Evolutionary conservation across 1,140 invertebrate species (phyloP).

Genomic region (Bombus haemorrhoidalis): DNA sequence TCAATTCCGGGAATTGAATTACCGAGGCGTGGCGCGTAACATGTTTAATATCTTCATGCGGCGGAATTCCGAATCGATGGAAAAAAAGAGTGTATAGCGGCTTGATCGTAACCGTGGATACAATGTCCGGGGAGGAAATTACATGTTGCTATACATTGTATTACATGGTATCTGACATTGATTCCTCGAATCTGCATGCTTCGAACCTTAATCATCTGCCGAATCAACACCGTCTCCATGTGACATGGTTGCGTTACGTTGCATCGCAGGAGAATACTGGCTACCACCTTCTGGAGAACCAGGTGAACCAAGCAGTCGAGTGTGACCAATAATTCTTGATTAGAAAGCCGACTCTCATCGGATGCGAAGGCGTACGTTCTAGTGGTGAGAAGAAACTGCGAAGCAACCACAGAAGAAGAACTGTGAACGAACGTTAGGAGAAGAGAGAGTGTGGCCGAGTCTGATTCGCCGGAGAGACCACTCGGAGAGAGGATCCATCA

Average conservation of each 20-base stretch:
- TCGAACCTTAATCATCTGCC: not conserved
- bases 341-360: constrained; percentile 68
- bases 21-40: constrained; percentile 28
- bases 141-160: constrained; percentile 25
- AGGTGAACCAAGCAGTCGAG: constrained; percentile 43
- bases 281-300: not conserved
- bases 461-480: constrained; percentile 71
- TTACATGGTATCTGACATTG: not conserved
- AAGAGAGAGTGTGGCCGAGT: constrained; percentile 66
- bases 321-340: constrained; percentile 76
- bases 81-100: not conserved
- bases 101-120: not conserved
- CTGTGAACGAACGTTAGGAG: constrained; percentile 38
- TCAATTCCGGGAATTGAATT: constrained; percentile 44
- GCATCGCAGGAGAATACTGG: not conserved
- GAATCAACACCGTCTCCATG: not conserved
- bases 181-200: constrained; percentile 32
- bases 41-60: constrained; percentile 40
- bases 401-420: constrained; percentile 27
- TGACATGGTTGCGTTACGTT: not conserved
- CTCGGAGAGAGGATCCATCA: constrained; percentile 76
- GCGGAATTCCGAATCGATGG: not conserved
- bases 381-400: constrained; percentile 31
- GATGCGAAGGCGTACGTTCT: constrained; percentile 59
- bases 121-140: constrained; percentile 28